These are phyloP conservation scores for Oscheius onirici DNA, from an alignment of 2,888 invertebrate species.

Conservation along the genomic window DNA sequence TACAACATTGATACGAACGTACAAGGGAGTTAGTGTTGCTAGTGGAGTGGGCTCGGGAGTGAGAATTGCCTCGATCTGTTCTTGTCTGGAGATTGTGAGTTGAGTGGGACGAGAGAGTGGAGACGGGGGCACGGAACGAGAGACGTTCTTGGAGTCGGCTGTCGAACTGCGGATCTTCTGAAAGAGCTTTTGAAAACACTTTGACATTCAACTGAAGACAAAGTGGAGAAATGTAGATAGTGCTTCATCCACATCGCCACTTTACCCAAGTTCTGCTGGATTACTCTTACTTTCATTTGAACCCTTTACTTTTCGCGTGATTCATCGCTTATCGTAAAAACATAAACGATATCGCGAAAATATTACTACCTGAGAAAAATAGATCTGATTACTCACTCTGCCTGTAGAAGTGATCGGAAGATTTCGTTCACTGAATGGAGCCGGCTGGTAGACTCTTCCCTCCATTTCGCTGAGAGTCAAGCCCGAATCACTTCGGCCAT, in stretches of 20 bases:
- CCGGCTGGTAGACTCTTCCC: neutral
- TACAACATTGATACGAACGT: neutral
- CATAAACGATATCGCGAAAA: neutral
- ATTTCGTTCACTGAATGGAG: constrained; percentile 4
- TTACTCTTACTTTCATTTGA: too few species aligned
- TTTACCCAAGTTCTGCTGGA: too few species aligned
- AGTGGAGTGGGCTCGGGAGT: neutral
- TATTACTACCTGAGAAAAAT: neutral
- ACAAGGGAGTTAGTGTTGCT: neutral
- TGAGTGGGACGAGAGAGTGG: neutral
- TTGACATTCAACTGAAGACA: too few species aligned
- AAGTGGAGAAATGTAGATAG: too few species aligned
- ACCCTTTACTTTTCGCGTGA: too few species aligned
- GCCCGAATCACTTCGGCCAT: neutral
- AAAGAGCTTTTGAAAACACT: neutral
- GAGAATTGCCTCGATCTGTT: neutral
- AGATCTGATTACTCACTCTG: neutral
- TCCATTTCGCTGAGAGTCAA: neutral
- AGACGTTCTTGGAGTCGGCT: neutral
- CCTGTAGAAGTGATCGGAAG: neutral
- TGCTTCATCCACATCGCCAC: too few species aligned
- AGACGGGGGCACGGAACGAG: neutral
- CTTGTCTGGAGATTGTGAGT: neutral
- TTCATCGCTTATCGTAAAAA: neutral
- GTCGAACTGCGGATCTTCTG: constrained; percentile 18